Conservation (phyloP, 1,140 invertebrate genomes). For the Dinothrombium tinctorium region DNA sequence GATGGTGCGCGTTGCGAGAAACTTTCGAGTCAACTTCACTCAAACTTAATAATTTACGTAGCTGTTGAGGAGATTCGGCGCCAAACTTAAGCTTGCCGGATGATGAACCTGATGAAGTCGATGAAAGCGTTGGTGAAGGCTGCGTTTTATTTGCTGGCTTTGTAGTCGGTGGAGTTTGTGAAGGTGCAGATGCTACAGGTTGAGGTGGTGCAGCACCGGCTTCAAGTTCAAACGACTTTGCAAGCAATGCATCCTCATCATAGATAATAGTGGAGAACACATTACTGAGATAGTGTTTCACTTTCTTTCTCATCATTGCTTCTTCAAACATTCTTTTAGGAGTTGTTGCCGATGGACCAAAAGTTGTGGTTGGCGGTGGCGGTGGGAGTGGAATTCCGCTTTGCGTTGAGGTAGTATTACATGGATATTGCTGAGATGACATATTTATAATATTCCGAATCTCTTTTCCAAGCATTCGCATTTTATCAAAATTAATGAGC, state of each 20-base stretch:
- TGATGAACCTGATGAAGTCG: constrained; percentile 1
- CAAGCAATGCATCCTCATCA: neutral
- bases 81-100: constrained; percentile 3
- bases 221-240: constrained; percentile 2
- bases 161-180: neutral
- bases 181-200: neutral
- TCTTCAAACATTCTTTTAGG: constrained; percentile 3
- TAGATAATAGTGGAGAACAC: neutral
- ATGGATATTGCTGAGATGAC: neutral
- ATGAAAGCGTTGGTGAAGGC: constrained; percentile 2
- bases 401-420: neutral
- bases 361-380: neutral
- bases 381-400: neutral
- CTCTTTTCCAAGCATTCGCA: constrained; percentile 95
- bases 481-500: constrained; percentile 88
- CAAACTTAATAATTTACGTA: constrained; percentile 3
- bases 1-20: neutral
- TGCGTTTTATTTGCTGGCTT: neutral
- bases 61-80: constrained; percentile 2
- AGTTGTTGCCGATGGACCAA: neutral
- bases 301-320: constrained; percentile 4
- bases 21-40: constrained; percentile 1
- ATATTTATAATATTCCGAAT: constrained; percentile 30
- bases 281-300: neutral
- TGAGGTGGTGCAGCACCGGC: neutral